Evolutionary conservation across 2,113 vertebrate genomes (phyloP).

Genomic region (Paracanthobrama guichenoti): DNA sequence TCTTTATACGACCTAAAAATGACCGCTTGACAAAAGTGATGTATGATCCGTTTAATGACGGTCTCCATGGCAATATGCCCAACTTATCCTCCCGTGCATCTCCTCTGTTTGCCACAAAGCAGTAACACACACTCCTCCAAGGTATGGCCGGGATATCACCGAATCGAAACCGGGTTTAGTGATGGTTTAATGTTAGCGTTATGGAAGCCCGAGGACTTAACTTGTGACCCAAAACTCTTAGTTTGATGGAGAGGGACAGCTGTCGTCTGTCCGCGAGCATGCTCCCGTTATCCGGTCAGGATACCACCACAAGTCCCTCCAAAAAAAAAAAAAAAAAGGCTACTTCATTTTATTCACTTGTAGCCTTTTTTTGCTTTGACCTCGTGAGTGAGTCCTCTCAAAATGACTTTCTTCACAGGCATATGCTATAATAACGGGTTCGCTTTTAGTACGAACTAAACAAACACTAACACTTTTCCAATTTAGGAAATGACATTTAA

Average conservation of each 20-base stretch:
- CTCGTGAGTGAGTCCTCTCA: not conserved
- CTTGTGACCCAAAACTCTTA: slow-evolving; percentile 75
- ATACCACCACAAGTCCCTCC: not conserved
- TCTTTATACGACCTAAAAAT: slow-evolving; percentile 12
- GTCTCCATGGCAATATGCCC: slow-evolving; percentile 70
- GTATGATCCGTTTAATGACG: slow-evolving; percentile 65
- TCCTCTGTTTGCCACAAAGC: slow-evolving; percentile 59
- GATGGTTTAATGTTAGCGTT: slow-evolving; percentile 69
- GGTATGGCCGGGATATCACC: slow-evolving; percentile 65
- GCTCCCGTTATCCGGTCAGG: slow-evolving; percentile 32
- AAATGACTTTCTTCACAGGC: slow-evolving; percentile 1
- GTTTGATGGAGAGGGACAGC: slow-evolving; percentile 72
- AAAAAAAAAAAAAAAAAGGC: not conserved
- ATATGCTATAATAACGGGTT: not conserved
- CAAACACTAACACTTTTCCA: slow-evolving; percentile 23
- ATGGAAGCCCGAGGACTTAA: slow-evolving; percentile 74
- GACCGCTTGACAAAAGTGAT: slow-evolving; percentile 20
- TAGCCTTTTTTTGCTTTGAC: not conserved
- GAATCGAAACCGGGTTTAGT: slow-evolving; percentile 64
- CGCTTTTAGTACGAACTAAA: slow-evolving; percentile 19
- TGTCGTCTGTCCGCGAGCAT: slow-evolving; percentile 58
- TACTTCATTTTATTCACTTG: not conserved
- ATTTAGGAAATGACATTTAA: slow-evolving; percentile 30
- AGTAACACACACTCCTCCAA: slow-evolving; percentile 63
- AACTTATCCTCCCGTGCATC: not conserved